Evolutionary conservation across 2,113 vertebrate species (phyloP).

Genomic region (Crotalus viridis): DNA sequence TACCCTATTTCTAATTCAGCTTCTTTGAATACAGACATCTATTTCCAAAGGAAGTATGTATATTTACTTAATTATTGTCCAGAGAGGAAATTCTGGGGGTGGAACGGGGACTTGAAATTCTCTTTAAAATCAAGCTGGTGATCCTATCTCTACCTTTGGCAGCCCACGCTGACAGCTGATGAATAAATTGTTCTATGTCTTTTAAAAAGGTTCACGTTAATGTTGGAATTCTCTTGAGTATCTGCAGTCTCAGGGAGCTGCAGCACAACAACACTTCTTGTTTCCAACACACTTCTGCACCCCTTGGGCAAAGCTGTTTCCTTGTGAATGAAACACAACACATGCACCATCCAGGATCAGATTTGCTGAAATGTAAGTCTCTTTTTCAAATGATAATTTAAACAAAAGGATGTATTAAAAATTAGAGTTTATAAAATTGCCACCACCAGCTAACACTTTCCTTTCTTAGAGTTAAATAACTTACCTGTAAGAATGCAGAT

Average conservation of each 20-base stretch:
- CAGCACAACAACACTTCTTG: constrained; percentile 43
- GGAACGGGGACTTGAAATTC: constrained; percentile 13
- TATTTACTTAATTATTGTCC: neutral
- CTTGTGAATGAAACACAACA: constrained; percentile 54
- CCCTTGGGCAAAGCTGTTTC: constrained; percentile 49
- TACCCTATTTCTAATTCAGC: neutral
- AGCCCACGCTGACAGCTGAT: neutral
- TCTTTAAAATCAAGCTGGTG: neutral
- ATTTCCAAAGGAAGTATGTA: constrained; percentile 5
- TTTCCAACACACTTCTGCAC: constrained; percentile 50
- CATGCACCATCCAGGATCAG: constrained; percentile 26
- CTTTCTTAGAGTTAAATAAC: neutral
- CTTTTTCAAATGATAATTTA: neutral
- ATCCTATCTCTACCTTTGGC: neutral
- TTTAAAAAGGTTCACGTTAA: constrained; percentile 45
- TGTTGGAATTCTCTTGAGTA: constrained; percentile 36
- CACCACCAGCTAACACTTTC: neutral
- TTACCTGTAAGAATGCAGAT: neutral
- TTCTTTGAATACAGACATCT: neutral
- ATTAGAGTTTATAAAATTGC: neutral
- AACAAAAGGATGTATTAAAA: neutral
- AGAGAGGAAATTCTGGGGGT: constrained; percentile 4
- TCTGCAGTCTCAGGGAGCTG: constrained; percentile 33
- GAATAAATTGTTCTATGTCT: constrained; percentile 18
- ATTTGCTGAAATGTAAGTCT: neutral